Conservation (phyloP, 2,888 invertebrate genomes). For the Yponomeuta cagnagella region DNA sequence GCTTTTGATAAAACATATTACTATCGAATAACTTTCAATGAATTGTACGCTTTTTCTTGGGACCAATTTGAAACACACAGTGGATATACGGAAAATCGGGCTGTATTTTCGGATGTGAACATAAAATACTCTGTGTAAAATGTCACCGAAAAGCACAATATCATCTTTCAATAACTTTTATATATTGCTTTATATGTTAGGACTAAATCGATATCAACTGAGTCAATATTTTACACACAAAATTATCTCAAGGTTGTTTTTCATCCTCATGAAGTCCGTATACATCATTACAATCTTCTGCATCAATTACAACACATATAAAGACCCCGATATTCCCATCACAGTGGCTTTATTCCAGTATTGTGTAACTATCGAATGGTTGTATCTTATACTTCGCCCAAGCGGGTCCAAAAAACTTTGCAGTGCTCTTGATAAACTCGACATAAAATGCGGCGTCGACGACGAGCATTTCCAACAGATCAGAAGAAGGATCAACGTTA, state of each 20-base stretch:
- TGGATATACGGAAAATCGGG: background rate
- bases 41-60: too few species aligned
- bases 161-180: background rate
- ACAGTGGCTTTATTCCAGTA: background rate
- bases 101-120: background rate
- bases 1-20: too few species aligned
- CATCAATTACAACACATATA: background rate
- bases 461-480: background rate
- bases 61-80: background rate
- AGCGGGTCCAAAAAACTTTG: background rate
- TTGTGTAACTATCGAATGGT: background rate
- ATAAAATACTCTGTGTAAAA: background rate
- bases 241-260: background rate
- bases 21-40: too few species aligned
- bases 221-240: background rate
- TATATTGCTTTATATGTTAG: background rate
- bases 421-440: background rate
- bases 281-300: background rate
- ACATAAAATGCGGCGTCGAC: background rate
- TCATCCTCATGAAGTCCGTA: background rate
- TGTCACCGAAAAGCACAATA: background rate
- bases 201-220: background rate
- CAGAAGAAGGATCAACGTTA: background rate
- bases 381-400: background rate
- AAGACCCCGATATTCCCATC: background rate